Percentiles rank a stretch among this genome's conserved stretches.
Evolutionary conservation across 2,797 vertebrate species (phyloP).

Genomic region (Numenius phaeopus): DNA sequence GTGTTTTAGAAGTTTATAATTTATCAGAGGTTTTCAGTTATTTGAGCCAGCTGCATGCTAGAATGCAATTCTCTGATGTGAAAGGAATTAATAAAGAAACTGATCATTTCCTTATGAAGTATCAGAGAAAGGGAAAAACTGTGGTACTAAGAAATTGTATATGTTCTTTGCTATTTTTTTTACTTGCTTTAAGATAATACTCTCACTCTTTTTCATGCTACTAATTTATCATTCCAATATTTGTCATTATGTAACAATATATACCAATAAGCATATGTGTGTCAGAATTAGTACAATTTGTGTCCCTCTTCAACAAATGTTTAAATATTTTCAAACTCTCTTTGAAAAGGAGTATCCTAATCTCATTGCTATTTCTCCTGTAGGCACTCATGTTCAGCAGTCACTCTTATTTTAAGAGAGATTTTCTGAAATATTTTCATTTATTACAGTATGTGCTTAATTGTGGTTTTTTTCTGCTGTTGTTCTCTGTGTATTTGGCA

Average conservation of each 20-base stretch:
- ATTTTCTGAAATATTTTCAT: constrained; percentile 20
- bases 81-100: neutral
- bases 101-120: neutral
- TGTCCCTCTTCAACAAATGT: neutral
- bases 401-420: neutral
- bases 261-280: neutral
- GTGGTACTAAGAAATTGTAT: neutral
- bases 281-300: neutral
- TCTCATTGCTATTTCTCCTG: neutral
- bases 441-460: constrained; percentile 37
- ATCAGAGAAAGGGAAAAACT: neutral
- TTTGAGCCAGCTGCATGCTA: neutral
- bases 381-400: neutral
- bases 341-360: neutral
- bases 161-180: neutral
- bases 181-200: neutral
- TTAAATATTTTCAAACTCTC: neutral
- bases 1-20: neutral
- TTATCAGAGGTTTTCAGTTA: neutral
- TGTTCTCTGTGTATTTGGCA: constrained; percentile 12
- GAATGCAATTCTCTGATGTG: neutral
- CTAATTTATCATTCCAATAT: neutral
- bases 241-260: neutral
- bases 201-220: neutral
- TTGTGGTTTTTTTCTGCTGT: constrained; percentile 39